These are phyloP conservation scores for Acinonyx jubatus DNA, from an alignment of 2,113 vertebrate species.

Conservation along the genomic window DNA sequence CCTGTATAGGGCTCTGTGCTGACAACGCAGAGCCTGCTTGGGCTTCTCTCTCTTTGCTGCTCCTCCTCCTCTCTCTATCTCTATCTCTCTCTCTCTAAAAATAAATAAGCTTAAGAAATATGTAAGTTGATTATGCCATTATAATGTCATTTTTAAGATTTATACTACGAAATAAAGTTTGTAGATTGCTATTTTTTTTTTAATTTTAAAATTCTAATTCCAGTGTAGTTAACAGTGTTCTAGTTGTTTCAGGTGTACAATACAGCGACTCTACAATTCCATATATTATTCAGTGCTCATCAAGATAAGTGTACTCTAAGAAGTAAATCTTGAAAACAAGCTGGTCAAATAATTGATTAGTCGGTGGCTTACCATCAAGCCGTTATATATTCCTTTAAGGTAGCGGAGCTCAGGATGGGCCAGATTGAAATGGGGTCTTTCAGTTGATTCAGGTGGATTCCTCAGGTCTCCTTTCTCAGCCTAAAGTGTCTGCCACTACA, in stretches of 20 bases:
- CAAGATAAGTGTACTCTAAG: background rate
- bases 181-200: background rate
- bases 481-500: background rate
- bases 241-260: background rate
- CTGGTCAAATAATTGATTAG: background rate
- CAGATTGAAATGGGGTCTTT: background rate
- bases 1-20: no score
- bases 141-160: background rate
- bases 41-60: no score
- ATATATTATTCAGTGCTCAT: background rate
- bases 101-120: background rate
- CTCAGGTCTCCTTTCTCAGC: background rate
- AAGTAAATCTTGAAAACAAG: conserved; percentile 14
- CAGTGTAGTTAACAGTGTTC: background rate
- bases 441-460: background rate
- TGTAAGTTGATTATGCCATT: background rate
- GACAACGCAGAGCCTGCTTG: no score
- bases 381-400: background rate
- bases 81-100: no score
- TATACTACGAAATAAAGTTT: background rate
- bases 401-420: background rate
- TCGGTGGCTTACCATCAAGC: background rate
- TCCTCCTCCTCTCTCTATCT: no score
- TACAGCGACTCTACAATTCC: background rate
- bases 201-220: background rate